Percentiles rank a stretch among this genome's conserved stretches.
Conservation (phyloP, 2,888 invertebrate species). For the Unio pictorum region DNA sequence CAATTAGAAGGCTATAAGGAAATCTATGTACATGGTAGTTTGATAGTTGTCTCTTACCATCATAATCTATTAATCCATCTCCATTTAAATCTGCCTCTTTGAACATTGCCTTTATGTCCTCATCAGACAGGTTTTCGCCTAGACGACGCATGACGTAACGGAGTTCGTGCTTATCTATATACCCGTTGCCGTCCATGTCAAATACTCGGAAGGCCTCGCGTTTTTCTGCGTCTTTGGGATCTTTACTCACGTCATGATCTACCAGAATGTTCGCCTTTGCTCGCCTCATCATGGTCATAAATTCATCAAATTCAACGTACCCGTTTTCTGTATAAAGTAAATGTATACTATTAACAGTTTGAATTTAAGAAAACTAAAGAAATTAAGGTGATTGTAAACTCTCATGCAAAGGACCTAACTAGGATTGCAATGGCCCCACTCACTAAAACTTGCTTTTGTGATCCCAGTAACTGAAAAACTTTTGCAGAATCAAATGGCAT, state of each 20-base stretch:
- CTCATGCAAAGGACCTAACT: no score
- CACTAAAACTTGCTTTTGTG: no score
- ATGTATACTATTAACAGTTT: no score
- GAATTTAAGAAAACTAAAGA: no score
- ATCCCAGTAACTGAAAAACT: no score
- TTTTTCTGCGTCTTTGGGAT: slow-evolving; percentile 42
- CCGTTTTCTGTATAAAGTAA: slow-evolving; percentile 56
- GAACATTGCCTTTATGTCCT: slow-evolving; percentile 68
- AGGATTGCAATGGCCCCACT: no score
- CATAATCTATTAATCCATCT: slow-evolving; percentile 69
- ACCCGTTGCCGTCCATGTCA: slow-evolving; percentile 67
- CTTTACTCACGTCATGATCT: slow-evolving; percentile 18
- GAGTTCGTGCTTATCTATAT: slow-evolving; percentile 67
- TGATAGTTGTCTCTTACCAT: slow-evolving; percentile 47
- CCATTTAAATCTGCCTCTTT: slow-evolving; percentile 66
- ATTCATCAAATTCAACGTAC: slow-evolving; percentile 66
- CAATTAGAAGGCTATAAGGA: no score
- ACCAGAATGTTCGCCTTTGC: slow-evolving; percentile 39
- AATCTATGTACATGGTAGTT: no score
- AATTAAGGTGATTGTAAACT: no score
- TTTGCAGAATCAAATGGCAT: no score
- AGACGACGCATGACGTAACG: slow-evolving; percentile 66
- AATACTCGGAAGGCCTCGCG: slow-evolving; percentile 60
- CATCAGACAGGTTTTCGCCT: slow-evolving; percentile 66
- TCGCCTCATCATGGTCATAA: slow-evolving; percentile 63